Conservation (phyloP, 2,888 invertebrate species). For the Coronaproctus castanopsis region DNA sequence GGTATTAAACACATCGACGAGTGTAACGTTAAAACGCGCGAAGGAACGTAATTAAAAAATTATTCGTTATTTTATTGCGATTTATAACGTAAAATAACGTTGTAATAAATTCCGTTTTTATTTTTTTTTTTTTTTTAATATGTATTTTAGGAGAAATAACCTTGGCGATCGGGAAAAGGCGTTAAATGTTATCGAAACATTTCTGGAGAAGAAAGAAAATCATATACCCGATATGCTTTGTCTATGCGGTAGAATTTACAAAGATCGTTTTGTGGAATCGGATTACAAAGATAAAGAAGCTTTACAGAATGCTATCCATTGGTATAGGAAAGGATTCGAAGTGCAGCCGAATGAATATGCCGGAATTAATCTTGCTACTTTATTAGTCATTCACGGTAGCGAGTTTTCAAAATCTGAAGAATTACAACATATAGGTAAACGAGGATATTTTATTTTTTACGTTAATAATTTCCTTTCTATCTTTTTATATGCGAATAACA, state of each 20-base stretch:
- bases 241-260: constrained; percentile 90
- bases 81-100: too few relatives aligned
- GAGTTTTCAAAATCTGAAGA: constrained; percentile 83
- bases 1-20: too few relatives aligned
- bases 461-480: neutral
- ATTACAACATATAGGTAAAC: constrained; percentile 62
- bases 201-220: constrained; percentile 79
- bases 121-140: too few relatives aligned
- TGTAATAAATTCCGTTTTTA: too few relatives aligned
- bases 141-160: constrained; percentile 73
- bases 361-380: constrained; percentile 92
- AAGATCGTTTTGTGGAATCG: constrained; percentile 92
- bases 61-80: too few relatives aligned
- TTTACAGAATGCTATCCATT: constrained; percentile 77
- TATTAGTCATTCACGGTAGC: constrained; percentile 88
- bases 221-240: constrained; percentile 94
- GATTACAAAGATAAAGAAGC: constrained; percentile 72
- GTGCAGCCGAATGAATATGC: constrained; percentile 98
- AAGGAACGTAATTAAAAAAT: too few relatives aligned
- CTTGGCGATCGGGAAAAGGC: constrained; percentile 90
- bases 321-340: constrained; percentile 95
- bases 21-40: too few relatives aligned
- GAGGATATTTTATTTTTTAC: neutral
- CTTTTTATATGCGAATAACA: neutral
- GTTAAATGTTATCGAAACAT: constrained; percentile 71